phyloP scores from a whole-genome alignment of 2,888 invertebrate species.

The Sycophila texana region DNA sequence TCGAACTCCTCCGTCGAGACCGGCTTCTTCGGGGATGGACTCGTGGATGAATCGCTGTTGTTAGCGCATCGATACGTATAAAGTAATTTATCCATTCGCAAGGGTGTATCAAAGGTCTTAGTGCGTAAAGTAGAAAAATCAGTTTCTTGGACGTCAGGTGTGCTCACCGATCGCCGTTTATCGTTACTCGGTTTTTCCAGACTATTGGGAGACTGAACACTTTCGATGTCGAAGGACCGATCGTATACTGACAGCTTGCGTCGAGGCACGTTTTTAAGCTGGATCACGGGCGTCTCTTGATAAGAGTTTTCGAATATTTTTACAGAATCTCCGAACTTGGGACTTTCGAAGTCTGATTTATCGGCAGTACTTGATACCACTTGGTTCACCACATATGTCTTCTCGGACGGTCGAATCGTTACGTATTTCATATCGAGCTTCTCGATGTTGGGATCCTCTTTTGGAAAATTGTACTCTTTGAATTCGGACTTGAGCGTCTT shows the following conservation, averaged over 20 bases:
- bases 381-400: slow-evolving; percentile 27
- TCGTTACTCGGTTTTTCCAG: background rate
- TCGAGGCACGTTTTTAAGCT: slow-evolving; percentile 58
- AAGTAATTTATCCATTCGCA: slow-evolving; percentile 36
- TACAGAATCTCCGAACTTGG: background rate
- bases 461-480: background rate
- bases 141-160: slow-evolving; percentile 38
- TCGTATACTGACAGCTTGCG: slow-evolving; percentile 68
- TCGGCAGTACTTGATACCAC: slow-evolving; percentile 21
- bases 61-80: slow-evolving; percentile 57
- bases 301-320: slow-evolving; percentile 9
- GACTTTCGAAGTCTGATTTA: background rate
- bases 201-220: slow-evolving; percentile 47
- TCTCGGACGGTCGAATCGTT: slow-evolving; percentile 24
- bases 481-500: slow-evolving; percentile 30
- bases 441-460: background rate
- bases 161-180: slow-evolving; percentile 46
- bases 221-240: slow-evolving; percentile 66
- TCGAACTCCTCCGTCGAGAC: background rate
- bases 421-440: slow-evolving; percentile 31
- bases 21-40: slow-evolving; percentile 51
- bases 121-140: slow-evolving; percentile 4
- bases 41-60: slow-evolving; percentile 56
- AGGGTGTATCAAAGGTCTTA: slow-evolving; percentile 22
- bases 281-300: slow-evolving; percentile 47